These are phyloP conservation scores for Drosophila putrida DNA, from an alignment of 2,888 invertebrate genomes.

Conservation along the genomic window DNA sequence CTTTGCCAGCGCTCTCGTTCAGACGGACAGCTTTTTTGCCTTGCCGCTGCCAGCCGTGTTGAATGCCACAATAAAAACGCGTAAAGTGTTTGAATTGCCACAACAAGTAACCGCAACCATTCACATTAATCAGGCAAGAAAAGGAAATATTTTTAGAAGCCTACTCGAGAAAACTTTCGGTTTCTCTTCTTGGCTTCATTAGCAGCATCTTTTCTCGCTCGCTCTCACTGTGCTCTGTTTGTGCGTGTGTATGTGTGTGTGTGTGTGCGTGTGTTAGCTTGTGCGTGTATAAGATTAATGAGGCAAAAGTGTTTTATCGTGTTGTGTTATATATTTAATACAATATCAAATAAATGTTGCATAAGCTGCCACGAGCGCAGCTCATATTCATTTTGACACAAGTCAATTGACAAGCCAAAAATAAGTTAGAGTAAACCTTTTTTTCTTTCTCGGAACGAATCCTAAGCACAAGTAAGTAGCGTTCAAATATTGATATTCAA, in stretches of 20 bases:
- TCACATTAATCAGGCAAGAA: conserved; percentile 55
- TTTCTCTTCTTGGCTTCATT: conserved; percentile 61
- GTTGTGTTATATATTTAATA: conserved; percentile 80
- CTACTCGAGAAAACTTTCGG: conserved; percentile 22
- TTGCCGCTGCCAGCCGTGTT: conserved; percentile 35
- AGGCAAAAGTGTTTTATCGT: conserved; percentile 80
- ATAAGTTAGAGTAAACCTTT: not conserved
- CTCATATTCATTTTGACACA: conserved; percentile 38
- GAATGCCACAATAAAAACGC: conserved; percentile 46
- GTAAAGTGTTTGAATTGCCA: conserved; percentile 50
- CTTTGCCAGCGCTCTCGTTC: conserved; percentile 71
- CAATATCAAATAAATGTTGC: conserved; percentile 75
- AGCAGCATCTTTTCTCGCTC: conserved; percentile 39
- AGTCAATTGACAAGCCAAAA: conserved; percentile 26
- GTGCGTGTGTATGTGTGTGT: conserved; percentile 5
- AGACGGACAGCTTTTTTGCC: conserved; percentile 50
- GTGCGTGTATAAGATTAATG: conserved; percentile 67
- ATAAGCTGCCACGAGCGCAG: conserved; percentile 53
- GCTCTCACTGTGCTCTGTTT: not conserved
- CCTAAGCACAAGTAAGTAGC: conserved; percentile 36
- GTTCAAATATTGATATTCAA: conserved; percentile 36
- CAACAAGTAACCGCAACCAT: conserved; percentile 30
- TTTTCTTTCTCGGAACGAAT: conserved; percentile 14
- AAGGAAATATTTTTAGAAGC: conserved; percentile 20
- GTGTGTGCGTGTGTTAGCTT: conserved; percentile 8